A percentile compares a stretch with the other conserved stretches of the same genome.
Evolutionary conservation across 2,113 vertebrate species (phyloP).

Genomic region (Bubalus kerabau): DNA sequence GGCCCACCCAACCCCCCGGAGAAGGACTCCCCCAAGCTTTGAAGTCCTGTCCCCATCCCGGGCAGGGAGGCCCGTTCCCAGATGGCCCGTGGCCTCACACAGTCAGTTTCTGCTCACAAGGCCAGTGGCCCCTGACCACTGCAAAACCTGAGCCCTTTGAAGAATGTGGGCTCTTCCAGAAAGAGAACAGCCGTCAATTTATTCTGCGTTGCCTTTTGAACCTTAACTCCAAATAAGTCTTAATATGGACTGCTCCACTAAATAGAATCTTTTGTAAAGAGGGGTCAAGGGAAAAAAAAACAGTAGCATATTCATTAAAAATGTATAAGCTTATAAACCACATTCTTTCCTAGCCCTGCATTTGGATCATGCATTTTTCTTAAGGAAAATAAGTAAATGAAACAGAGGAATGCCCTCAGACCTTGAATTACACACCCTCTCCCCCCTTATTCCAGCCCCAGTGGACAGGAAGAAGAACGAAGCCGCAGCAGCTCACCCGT

Average conservation of each 20-base stretch:
- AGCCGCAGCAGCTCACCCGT: rapidly evolving
- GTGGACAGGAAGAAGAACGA: rapidly evolving
- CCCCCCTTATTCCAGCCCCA: rapidly evolving
- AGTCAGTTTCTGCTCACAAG: background rate
- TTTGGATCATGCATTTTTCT: background rate
- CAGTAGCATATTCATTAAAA: background rate
- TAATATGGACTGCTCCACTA: background rate
- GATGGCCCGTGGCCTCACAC: rapidly evolving
- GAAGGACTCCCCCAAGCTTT: rapidly evolving
- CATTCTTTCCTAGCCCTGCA: background rate
- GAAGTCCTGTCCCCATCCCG: rapidly evolving
- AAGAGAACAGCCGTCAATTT: background rate
- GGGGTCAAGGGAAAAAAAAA: background rate
- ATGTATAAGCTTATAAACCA: background rate
- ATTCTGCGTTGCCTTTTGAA: background rate
- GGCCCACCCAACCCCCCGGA: rapidly evolving
- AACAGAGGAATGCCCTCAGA: background rate
- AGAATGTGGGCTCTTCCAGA: background rate
- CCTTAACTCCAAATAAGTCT: background rate
- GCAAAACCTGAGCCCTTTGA: background rate
- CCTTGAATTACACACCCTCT: rapidly evolving
- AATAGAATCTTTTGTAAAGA: background rate
- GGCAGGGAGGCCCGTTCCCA: rapidly evolving
- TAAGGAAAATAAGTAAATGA: background rate
- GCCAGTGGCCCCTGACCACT: background rate